Conservation (phyloP, 2,113 vertebrate genomes). For the Edolisoma coerulescens region DNA sequence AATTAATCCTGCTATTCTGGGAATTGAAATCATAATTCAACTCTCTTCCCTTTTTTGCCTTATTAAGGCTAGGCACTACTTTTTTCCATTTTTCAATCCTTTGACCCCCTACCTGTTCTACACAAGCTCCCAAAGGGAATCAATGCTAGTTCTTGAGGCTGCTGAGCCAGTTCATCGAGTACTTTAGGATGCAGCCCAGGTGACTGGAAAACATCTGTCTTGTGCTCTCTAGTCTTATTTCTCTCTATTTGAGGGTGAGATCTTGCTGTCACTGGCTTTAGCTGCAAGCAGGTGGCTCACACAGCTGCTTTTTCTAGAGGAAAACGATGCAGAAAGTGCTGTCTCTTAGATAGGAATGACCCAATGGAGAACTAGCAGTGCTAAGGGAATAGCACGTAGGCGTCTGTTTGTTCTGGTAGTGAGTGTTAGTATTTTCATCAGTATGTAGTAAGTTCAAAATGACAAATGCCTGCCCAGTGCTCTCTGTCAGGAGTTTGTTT, state of each 20-base stretch:
- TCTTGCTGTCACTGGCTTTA: conserved; percentile 10
- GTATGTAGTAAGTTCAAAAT: background rate
- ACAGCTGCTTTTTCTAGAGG: background rate
- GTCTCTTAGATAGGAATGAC: background rate
- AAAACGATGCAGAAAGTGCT: background rate
- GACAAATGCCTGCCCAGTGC: background rate
- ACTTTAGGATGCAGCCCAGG: background rate
- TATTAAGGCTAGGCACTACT: background rate
- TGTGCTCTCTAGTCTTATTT: background rate
- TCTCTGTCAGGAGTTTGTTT: background rate
- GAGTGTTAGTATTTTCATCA: background rate
- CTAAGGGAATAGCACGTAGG: background rate
- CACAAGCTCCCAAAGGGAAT: background rate
- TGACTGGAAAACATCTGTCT: conserved; percentile 8
- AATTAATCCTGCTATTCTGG: background rate
- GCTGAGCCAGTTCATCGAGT: background rate
- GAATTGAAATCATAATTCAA: background rate
- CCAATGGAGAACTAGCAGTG: background rate
- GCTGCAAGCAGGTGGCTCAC: background rate
- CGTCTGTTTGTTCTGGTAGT: conserved; percentile 20
- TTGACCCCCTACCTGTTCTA: background rate
- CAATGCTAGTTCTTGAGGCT: background rate
- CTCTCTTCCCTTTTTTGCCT: background rate
- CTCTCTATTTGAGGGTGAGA: background rate
- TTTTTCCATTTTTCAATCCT: background rate